These are phyloP conservation scores for Opisthocomus hoazin DNA, from an alignment of 2,113 vertebrate species.

Conservation along the genomic window DNA sequence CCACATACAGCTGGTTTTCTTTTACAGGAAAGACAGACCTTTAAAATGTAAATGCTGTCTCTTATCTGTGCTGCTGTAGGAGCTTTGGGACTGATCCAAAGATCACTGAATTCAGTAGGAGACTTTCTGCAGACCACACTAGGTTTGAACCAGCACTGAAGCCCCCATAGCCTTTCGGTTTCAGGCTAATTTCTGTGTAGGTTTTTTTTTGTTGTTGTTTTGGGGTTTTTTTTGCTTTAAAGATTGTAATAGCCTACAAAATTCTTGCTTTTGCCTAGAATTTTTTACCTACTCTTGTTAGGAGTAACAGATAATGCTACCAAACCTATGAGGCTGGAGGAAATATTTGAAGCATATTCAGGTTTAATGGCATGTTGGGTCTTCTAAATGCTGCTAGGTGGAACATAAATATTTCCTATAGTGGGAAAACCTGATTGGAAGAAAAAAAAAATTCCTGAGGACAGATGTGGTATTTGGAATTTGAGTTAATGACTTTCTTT, in stretches of 20 bases:
- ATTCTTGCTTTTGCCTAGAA: neutral
- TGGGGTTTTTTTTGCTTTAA: neutral
- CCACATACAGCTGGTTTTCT: neutral
- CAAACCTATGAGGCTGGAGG: neutral
- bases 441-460: constrained; percentile 31
- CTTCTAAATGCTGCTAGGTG: constrained; percentile 33
- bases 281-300: neutral
- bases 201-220: too few relatives aligned
- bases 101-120: neutral
- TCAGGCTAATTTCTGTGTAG: neutral
- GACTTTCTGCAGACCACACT: neutral
- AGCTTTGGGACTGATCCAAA: neutral
- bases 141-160: neutral
- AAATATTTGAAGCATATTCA: neutral
- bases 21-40: neutral
- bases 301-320: neutral
- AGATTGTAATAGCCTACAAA: neutral
- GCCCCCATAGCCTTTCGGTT: neutral
- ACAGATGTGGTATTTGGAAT: constrained; percentile 27
- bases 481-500: constrained; percentile 20
- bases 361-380: constrained; percentile 16
- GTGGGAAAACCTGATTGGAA: constrained; percentile 29
- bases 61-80: neutral
- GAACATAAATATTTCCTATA: constrained; percentile 40
- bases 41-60: neutral